Percentiles rank a stretch among this genome's conserved stretches.
These are phyloP conservation scores for Athetis lepigone DNA, from an alignment of 2,888 invertebrate species.

Conservation along the genomic window DNA sequence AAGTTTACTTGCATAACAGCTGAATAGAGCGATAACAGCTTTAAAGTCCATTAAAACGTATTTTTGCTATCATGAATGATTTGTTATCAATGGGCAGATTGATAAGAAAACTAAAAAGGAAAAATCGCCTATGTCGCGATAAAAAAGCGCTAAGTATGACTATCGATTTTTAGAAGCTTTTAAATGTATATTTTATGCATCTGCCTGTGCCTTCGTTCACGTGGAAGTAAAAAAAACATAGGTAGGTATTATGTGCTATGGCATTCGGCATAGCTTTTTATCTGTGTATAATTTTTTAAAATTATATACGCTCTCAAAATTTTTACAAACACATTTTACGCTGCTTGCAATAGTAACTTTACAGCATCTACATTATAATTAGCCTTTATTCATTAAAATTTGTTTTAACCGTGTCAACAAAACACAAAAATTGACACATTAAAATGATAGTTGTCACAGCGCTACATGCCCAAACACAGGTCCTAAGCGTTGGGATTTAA, in stretches of 20 bases:
- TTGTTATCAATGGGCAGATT: constrained; percentile 10
- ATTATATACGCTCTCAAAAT: too few relatives aligned
- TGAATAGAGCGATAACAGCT: neutral
- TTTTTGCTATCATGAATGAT: constrained; percentile 5
- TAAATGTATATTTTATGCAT: neutral
- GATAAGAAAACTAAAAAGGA: constrained; percentile 17
- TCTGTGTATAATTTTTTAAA: too few relatives aligned
- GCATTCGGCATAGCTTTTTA: too few relatives aligned
- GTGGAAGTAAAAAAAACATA: too few relatives aligned
- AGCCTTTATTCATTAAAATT: too few relatives aligned
- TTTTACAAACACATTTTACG: too few relatives aligned
- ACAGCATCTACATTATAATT: too few relatives aligned
- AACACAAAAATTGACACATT: constrained; percentile 46
- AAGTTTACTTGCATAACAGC: neutral
- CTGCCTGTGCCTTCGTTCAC: too few relatives aligned
- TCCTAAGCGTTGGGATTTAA: constrained; percentile 61
- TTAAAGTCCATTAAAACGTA: neutral
- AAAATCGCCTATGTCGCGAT: neutral
- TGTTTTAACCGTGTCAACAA: too few relatives aligned
- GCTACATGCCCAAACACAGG: neutral
- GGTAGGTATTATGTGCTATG: too few relatives aligned
- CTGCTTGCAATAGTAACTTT: too few relatives aligned
- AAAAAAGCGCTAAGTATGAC: constrained; percentile 1
- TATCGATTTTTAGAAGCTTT: constrained; percentile 4
- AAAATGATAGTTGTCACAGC: constrained; percentile 53